phyloP scores from a whole-genome alignment of 2,113 vertebrate species.

The Pelodiscus sinensis region DNA sequence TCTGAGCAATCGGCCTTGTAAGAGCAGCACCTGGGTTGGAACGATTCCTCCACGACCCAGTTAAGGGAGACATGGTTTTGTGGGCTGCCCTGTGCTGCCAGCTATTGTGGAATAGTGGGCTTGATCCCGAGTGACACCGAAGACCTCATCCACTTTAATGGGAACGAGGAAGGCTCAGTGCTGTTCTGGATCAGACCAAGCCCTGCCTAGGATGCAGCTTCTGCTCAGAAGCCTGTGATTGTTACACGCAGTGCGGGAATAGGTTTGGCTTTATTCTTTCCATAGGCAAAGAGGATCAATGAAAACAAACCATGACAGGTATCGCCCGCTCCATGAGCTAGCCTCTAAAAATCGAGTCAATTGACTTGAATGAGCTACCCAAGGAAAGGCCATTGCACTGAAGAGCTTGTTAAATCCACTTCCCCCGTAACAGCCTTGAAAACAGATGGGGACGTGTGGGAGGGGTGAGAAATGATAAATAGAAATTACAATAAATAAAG shows the following conservation, averaged over 20 bases:
- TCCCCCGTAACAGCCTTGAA: constrained; percentile 22
- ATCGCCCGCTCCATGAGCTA: not conserved
- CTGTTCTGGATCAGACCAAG: not conserved
- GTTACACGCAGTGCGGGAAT: not conserved
- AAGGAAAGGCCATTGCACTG: not conserved
- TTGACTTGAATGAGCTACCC: not conserved
- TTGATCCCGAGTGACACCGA: not conserved
- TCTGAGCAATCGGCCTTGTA: not conserved
- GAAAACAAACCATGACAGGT: not conserved
- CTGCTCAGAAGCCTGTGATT: not conserved
- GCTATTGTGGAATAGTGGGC: not conserved
- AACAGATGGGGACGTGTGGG: constrained; percentile 46
- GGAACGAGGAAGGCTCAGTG: not conserved
- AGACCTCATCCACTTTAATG: not conserved
- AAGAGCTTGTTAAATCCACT: constrained; percentile 13
- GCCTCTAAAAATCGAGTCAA: not conserved
- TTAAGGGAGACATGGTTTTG: not conserved
- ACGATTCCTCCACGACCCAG: not conserved
- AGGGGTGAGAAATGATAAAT: not conserved
- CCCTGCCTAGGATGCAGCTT: not conserved
- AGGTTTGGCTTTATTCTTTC: not conserved
- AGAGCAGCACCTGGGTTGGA: not conserved
- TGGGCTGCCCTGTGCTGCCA: not conserved
- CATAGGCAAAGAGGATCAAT: rapidly evolving
- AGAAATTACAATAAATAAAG: constrained; percentile 3